phyloP scores from a whole-genome alignment of 1,140 invertebrate genomes.

The Papilio dardanus region DNA sequence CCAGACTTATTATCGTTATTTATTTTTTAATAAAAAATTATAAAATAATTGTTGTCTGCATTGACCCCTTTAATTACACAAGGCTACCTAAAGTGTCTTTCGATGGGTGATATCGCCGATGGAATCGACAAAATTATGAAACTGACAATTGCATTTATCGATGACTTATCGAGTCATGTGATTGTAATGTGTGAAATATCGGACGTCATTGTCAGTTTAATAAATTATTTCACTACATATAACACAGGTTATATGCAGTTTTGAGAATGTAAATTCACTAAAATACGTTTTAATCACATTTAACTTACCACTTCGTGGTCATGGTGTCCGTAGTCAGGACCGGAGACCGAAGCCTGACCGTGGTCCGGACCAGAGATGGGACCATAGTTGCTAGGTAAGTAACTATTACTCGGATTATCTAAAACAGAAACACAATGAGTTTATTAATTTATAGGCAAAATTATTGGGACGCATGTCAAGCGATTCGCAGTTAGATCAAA shows the following conservation, averaged over 20 bases:
- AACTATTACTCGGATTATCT: slow-evolving; percentile 57
- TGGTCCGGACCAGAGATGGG: slow-evolving; percentile 43
- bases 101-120: too few species aligned
- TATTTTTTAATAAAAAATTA: slow-evolving; percentile 27
- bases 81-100: too few species aligned
- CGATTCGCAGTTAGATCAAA: too few species aligned
- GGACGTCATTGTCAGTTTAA: too few species aligned
- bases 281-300: not conserved
- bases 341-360: slow-evolving; percentile 27
- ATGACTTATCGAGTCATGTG: too few species aligned
- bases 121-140: too few species aligned
- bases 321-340: slow-evolving; percentile 47
- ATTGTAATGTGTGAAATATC: too few species aligned
- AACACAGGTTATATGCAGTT: not conserved
- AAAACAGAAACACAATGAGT: slow-evolving; percentile 36
- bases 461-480: too few species aligned
- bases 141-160: too few species aligned
- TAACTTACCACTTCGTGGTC: slow-evolving; percentile 67
- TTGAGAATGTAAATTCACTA: not conserved
- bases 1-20: slow-evolving; percentile 6
- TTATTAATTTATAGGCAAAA: not conserved
- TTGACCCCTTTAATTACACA: not conserved
- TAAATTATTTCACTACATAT: too few species aligned
- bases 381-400: slow-evolving; percentile 49
- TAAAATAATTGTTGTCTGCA: not conserved